phyloP scores from a whole-genome alignment of 2,888 invertebrate species.

The Atrina japonica region DNA sequence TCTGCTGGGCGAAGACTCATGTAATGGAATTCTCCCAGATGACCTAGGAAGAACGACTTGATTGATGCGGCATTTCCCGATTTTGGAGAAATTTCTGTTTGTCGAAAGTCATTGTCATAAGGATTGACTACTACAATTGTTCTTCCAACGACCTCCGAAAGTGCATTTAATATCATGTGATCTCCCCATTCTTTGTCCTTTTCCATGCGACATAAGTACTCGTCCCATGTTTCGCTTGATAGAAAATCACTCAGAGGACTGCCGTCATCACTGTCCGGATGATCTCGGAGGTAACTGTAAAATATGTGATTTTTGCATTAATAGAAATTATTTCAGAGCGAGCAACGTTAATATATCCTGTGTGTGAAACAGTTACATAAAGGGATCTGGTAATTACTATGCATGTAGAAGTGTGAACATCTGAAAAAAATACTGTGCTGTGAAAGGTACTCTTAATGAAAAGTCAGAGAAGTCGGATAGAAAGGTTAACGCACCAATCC shows the following conservation, averaged over 20 bases:
- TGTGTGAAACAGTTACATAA: too few relatives aligned
- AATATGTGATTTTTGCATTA: neutral
- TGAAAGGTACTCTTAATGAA: too few relatives aligned
- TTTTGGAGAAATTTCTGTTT: conserved; percentile 25
- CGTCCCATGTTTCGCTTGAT: conserved; percentile 30
- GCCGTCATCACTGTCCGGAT: conserved; percentile 27
- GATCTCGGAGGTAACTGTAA: conserved; percentile 23
- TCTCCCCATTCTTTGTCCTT: conserved; percentile 34
- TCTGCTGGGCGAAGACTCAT: conserved; percentile 35
- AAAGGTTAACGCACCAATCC: too few relatives aligned
- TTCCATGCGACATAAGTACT: conserved; percentile 29
- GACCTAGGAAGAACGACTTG: conserved; percentile 14
- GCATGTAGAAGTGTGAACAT: too few relatives aligned
- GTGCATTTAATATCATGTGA: conserved; percentile 31
- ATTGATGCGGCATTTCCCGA: neutral
- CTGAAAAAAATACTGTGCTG: too few relatives aligned
- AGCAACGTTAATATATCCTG: neutral
- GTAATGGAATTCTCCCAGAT: conserved; percentile 39
- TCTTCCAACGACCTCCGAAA: conserved; percentile 13
- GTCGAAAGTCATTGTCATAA: neutral
- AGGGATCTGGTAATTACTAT: too few relatives aligned
- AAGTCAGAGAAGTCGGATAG: too few relatives aligned
- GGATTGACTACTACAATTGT: conserved; percentile 32
- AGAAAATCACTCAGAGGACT: conserved; percentile 27
- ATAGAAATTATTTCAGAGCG: neutral